Evolutionary conservation across 2,113 vertebrate species (phyloP).

Genomic region (Pelvicachromis taeniatus): DNA sequence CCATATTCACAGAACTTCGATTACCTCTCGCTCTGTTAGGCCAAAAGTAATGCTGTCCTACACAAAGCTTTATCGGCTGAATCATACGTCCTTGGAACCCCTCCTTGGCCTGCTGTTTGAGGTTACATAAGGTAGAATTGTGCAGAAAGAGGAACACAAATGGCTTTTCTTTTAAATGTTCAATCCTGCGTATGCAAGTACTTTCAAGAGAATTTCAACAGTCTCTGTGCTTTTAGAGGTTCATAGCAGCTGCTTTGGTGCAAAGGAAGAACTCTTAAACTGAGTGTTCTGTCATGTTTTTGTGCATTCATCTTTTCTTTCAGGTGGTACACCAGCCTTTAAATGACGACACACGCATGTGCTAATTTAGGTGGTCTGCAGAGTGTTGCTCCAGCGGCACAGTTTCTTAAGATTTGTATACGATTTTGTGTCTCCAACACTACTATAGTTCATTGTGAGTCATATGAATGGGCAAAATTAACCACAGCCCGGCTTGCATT

Average conservation of each 20-base stretch:
- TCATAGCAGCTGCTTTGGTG: not conserved
- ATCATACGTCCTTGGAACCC: not conserved
- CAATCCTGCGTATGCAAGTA: not conserved
- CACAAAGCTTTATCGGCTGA: not conserved
- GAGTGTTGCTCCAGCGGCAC: not conserved
- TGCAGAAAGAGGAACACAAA: not conserved
- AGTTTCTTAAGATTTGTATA: not conserved
- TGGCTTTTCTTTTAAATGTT: not conserved
- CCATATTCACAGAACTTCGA: conserved; percentile 1
- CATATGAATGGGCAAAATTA: not conserved
- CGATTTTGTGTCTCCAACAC: not conserved
- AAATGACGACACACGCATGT: not conserved
- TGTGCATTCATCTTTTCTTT: not conserved
- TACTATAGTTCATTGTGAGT: not conserved
- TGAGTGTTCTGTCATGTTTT: not conserved
- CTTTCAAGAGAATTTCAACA: not conserved
- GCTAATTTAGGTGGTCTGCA: not conserved
- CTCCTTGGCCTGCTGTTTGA: not conserved
- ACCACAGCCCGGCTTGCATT: not conserved
- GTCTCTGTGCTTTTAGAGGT: not conserved
- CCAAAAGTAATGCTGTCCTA: not conserved
- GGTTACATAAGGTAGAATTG: conserved; percentile 20
- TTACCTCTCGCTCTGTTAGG: not conserved
- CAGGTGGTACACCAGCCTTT: not conserved
- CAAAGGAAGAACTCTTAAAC: not conserved